Evolutionary conservation across 1,140 invertebrate species (phyloP), one percentile per base, ranked within the genome.

Genomic region (Drusus annulatus): DNA sequence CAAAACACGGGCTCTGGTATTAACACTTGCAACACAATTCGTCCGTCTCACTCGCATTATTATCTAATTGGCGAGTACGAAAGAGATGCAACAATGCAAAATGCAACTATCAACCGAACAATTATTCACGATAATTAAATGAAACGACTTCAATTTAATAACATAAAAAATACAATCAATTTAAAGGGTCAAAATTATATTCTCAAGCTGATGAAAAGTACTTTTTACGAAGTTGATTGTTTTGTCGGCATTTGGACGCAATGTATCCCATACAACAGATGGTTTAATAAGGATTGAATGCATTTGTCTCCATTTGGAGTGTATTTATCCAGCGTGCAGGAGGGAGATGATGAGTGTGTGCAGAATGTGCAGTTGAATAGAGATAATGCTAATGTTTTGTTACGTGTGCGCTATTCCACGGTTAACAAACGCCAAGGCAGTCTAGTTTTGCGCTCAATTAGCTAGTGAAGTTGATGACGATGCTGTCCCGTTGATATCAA

Each of bases 281-380:
- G 36, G 2, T 28, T 65, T 63, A 63, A 65, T 65, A 25, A 65
- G 7, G 28, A 65, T 65, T 21, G 16, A 10, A 28, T 65, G 62
- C 62, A 60, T 60, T 60, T 60, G 62, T 65, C 62, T 65, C 62
- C 16, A 16, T 65, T 65, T 28, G 16, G 23, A 31, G 62, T 25
- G 25, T 0, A 3, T 65, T 31, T 10, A 31, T 28, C 2, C 28
- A 7, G 21, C 28, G 13, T 16, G 62, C n/a, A 28, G 7, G 62
- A 65, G 62, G 0, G 62, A 65, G 62, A 65, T n/a, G 23, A 28
- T 25, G 36, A 45, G 10, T 45, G 36, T 45, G 36, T 45, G 8
- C 36, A 45, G 10, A 13, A 2, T 45, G 36, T 13, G 36, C 36
- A 13, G 36, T 45, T 45, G 36, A 45, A 2, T 45, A 45, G 36